Conservation (phyloP, 2,113 vertebrate species). For the Glaucidium brasilianum region DNA sequence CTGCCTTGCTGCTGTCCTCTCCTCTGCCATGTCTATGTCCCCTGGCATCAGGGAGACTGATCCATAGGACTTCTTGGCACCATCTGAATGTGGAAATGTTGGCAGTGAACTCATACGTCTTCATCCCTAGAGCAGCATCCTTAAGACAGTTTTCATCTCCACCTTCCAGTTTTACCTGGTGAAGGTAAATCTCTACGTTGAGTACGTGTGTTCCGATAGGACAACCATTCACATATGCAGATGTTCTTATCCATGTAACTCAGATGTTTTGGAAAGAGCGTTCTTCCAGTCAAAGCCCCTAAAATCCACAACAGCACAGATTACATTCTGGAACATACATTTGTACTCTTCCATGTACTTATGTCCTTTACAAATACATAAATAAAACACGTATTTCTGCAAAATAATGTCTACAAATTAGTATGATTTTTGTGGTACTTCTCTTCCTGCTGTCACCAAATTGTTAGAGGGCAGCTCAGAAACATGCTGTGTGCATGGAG, state of each 20-base stretch:
- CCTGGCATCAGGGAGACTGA: background rate
- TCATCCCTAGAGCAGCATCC: background rate
- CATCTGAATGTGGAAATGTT: background rate
- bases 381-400: background rate
- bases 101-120: background rate
- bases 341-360: background rate
- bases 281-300: background rate
- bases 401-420: background rate
- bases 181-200: background rate
- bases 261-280: background rate
- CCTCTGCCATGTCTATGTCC: fast-evolving
- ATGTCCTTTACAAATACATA: background rate
- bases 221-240: background rate
- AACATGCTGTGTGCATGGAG: background rate
- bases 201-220: background rate
- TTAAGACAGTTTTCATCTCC: background rate
- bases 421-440: background rate
- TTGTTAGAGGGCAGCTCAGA: background rate
- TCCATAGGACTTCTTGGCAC: background rate
- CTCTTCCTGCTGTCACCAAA: background rate
- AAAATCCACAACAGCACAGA: background rate
- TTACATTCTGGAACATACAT: background rate
- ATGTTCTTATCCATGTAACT: background rate
- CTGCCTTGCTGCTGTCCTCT: background rate
- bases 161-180: background rate